These are phyloP conservation scores for Didymodactylos carnosus DNA, from an alignment of 2,888 invertebrate genomes.

Conservation along the genomic window DNA sequence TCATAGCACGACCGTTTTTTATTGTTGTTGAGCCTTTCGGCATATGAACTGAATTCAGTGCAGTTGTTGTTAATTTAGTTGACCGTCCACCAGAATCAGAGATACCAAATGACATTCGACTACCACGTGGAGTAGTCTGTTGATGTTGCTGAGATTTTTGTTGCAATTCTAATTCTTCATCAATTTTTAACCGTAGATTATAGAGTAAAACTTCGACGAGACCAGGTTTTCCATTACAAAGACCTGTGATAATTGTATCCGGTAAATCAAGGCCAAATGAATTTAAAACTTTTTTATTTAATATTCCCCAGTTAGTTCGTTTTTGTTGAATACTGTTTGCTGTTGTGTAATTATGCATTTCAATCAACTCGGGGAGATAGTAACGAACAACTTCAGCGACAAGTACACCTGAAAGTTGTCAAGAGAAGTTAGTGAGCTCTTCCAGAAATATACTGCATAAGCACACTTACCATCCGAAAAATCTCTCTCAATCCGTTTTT, in stretches of 20 bases:
- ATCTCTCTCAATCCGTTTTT: conserved; percentile 10
- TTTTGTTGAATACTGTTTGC: conserved; percentile 15
- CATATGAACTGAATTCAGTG: too few species aligned
- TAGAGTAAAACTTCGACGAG: conserved; percentile 9
- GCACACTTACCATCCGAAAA: conserved; percentile 2
- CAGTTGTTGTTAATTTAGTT: too few species aligned
- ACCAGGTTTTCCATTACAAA: conserved; percentile 4
- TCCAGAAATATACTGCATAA: not conserved
- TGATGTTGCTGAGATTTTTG: too few species aligned
- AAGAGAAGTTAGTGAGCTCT: not conserved
- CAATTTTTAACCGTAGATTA: conserved; percentile 4
- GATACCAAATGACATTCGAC: too few species aligned
- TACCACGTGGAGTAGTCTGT: too few species aligned
- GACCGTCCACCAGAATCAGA: too few species aligned
- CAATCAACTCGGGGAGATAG: conserved; percentile 15
- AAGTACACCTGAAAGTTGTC: not conserved
- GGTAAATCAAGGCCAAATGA: conserved; percentile 9
- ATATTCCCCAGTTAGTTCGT: conserved; percentile 14
- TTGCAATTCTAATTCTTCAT: conserved; percentile 8
- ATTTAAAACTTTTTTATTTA: conserved; percentile 6
- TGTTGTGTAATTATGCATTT: conserved; percentile 16
- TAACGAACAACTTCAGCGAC: conserved; percentile 15
- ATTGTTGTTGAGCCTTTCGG: too few species aligned
- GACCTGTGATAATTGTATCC: not conserved
- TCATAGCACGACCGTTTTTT: too few species aligned